phyloP scores from a whole-genome alignment of 2,113 vertebrate genomes.

The Gadus macrocephalus region DNA sequence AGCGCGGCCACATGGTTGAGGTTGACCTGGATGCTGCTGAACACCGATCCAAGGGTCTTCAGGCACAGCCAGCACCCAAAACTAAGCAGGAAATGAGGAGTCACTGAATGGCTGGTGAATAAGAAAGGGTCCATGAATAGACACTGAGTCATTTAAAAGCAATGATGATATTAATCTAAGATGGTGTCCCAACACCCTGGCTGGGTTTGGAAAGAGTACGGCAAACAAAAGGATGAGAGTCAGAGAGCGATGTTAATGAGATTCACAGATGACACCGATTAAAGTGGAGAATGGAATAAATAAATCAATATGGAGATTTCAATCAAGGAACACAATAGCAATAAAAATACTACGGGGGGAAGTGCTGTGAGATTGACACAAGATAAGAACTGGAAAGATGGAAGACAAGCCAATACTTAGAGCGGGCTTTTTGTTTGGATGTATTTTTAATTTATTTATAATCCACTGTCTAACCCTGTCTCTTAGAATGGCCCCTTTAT shows the following conservation, averaged over 20 bases:
- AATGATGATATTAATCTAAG: no score
- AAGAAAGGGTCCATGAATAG: constrained; percentile 3
- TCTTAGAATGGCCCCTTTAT: neutral
- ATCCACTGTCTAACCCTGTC: neutral
- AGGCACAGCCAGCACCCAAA: constrained; percentile 65
- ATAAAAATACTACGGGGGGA: no score
- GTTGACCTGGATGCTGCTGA: constrained; percentile 68
- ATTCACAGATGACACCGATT: no score
- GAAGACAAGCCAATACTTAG: neutral
- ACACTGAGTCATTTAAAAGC: neutral
- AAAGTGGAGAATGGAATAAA: constrained; percentile 3
- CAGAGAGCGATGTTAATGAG: neutral
- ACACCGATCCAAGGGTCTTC: constrained; percentile 61
- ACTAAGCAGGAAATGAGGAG: constrained; percentile 41
- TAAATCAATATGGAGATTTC: no score
- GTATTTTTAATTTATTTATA: no score
- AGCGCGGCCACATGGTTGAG: constrained; percentile 65
- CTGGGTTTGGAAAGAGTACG: constrained; percentile 12
- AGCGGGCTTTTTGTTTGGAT: neutral
- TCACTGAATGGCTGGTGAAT: constrained; percentile 8
- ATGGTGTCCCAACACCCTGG: no score
- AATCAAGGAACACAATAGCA: no score
- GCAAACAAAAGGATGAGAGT: constrained; percentile 10
- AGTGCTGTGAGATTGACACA: no score
- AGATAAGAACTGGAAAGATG: no score